Conservation (phyloP, 1,140 invertebrate species). For the Lasioglossum baleicum region DNA sequence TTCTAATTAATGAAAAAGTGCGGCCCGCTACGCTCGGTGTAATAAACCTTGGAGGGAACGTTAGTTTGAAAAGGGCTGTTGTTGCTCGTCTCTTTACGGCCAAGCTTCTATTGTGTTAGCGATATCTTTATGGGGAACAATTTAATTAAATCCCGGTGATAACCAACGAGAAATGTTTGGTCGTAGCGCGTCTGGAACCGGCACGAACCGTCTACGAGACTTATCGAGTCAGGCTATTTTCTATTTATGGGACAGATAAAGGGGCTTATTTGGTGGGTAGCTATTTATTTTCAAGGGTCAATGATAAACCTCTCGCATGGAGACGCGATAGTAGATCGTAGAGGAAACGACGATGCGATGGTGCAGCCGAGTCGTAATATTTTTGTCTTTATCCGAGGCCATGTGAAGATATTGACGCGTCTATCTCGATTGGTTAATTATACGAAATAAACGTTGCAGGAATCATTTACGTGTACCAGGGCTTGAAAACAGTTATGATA, state of each 20-base stretch:
- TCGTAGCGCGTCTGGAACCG: neutral
- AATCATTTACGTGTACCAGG: too few species aligned
- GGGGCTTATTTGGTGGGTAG: constrained; percentile 50
- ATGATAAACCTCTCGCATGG: constrained; percentile 38
- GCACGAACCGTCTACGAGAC: neutral
- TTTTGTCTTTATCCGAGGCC: neutral
- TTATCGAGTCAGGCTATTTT: constrained; percentile 46
- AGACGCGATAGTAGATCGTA: neutral
- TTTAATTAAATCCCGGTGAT: neutral
- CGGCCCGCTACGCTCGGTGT: too few species aligned
- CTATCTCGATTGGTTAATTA: neutral
- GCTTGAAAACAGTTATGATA: too few species aligned
- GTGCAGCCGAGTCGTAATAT: neutral
- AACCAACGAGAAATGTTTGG: constrained; percentile 2
- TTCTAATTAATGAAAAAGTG: too few species aligned
- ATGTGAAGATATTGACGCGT: neutral
- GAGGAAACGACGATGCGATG: neutral
- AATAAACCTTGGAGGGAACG: too few species aligned
- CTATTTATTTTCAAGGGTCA: constrained; percentile 60
- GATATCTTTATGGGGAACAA: neutral
- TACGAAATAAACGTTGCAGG: neutral
- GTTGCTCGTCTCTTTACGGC: neutral
- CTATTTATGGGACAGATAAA: constrained; percentile 62
- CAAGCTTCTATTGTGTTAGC: neutral
- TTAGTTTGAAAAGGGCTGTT: neutral